These are phyloP conservation scores for Notamacropus eugenii DNA, from an alignment of 2,797 vertebrate genomes.

Conservation along the genomic window DNA sequence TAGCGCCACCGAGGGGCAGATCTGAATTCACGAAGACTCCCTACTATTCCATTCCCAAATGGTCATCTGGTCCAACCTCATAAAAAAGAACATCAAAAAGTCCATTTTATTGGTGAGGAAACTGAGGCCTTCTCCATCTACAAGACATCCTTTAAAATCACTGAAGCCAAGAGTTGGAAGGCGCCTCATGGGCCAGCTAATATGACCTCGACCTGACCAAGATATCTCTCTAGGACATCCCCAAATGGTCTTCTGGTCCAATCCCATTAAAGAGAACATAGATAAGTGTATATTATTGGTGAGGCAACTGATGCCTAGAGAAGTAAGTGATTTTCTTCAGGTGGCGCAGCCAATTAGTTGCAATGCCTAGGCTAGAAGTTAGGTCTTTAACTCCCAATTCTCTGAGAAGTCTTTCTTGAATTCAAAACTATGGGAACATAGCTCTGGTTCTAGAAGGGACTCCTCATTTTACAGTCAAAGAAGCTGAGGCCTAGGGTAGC, in stretches of 20 bases:
- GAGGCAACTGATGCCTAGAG: background rate
- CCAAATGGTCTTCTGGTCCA: background rate
- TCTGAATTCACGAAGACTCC: constrained; percentile 6
- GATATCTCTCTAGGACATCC: background rate
- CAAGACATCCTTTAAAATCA: background rate
- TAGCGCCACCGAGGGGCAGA: background rate
- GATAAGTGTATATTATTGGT: background rate
- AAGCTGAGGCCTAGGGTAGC: background rate
- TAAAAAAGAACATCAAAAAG: background rate
- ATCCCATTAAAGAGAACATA: background rate
- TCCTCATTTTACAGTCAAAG: background rate
- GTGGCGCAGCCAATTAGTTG: background rate
- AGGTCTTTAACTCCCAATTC: background rate
- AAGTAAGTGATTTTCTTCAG: background rate
- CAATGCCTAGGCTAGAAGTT: background rate
- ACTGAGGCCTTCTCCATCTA: background rate
- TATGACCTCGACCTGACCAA: background rate
- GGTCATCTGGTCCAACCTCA: background rate
- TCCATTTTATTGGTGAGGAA: background rate
- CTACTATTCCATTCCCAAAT: background rate
- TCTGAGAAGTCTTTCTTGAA: background rate
- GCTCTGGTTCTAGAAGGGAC: background rate
- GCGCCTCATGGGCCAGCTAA: background rate
- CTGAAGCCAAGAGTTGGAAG: background rate
- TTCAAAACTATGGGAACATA: background rate